Evolutionary conservation across 1,140 invertebrate species (phyloP).

Genomic region (Choristoneura fumiferana): DNA sequence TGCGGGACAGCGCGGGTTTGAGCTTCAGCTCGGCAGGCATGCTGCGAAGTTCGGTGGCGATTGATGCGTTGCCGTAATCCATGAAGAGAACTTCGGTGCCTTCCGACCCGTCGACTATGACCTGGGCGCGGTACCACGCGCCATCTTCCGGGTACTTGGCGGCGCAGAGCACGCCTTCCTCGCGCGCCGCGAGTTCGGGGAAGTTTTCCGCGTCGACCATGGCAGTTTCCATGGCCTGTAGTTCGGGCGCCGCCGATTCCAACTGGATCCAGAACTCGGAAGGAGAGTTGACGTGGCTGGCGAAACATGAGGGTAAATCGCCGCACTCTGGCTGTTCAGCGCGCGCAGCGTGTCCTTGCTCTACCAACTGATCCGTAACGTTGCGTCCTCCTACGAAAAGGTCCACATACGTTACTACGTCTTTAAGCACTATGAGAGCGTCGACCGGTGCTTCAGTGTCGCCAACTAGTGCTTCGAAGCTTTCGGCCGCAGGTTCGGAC

Average conservation of each 20-base stretch:
- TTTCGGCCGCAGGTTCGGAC: conserved; percentile 80
- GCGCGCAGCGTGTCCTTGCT: conserved; percentile 73
- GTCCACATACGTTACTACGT: conserved; percentile 82
- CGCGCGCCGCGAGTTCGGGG: conserved; percentile 69
- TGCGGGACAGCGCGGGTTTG: conserved; percentile 80
- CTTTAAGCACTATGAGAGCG: conserved; percentile 79
- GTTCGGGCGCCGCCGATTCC: conserved; percentile 79
- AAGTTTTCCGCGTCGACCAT: conserved; percentile 79
- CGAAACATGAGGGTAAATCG: conserved; percentile 78
- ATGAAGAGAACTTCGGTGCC: conserved; percentile 84
- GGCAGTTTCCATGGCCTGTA: conserved; percentile 81
- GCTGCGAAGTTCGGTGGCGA: conserved; percentile 79
- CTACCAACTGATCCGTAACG: conserved; percentile 80
- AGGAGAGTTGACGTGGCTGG: conserved; percentile 83
- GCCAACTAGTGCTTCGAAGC: conserved; percentile 78
- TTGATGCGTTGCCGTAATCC: conserved; percentile 86
- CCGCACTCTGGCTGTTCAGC: conserved; percentile 75
- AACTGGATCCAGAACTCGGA: conserved; percentile 86
- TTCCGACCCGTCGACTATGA: conserved; percentile 80
- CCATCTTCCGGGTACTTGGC: conserved; percentile 85
- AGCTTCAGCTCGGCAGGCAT: conserved; percentile 82
- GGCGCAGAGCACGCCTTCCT: conserved; percentile 82
- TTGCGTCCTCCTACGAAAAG: conserved; percentile 81
- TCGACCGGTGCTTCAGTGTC: conserved; percentile 66
- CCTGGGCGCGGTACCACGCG: conserved; percentile 84